phyloP scores from a whole-genome alignment of 1,140 invertebrate genomes.

The Stegodyphus dumicola region DNA sequence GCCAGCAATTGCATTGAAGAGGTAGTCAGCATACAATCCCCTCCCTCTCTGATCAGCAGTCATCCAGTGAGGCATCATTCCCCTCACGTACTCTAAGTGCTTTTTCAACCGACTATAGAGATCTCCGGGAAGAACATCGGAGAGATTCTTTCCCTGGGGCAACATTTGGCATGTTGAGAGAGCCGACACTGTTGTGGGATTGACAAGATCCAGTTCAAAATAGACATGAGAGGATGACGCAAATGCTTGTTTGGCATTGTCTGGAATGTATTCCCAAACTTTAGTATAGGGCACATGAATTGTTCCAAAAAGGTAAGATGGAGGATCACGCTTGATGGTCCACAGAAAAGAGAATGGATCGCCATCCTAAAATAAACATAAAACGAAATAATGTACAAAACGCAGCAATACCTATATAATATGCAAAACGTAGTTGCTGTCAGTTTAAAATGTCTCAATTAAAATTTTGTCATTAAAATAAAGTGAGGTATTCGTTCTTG shows the following conservation, averaged over 20 bases:
- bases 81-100: constrained; percentile 71
- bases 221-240: constrained; percentile 70
- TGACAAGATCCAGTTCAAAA: constrained; percentile 73
- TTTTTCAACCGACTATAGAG: constrained; percentile 70
- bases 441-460: too few relatives aligned
- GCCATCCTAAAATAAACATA: constrained; percentile 63
- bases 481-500: too few relatives aligned
- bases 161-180: constrained; percentile 72
- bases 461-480: too few relatives aligned
- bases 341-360: constrained; percentile 69
- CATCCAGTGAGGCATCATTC: constrained; percentile 72
- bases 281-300: constrained; percentile 74
- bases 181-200: constrained; percentile 70
- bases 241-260: constrained; percentile 72
- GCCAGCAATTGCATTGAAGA: constrained; percentile 72
- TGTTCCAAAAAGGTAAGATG: constrained; percentile 74
- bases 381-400: neutral
- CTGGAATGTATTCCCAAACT: constrained; percentile 73
- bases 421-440: too few relatives aligned
- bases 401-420: too few relatives aligned
- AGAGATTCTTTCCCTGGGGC: constrained; percentile 68
- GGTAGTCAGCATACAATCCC: constrained; percentile 71
- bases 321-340: constrained; percentile 68
- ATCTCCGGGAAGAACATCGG: constrained; percentile 70
- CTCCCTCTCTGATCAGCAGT: constrained; percentile 70